phyloP scores from a whole-genome alignment of 2,797 vertebrate genomes.

The Monodelphis domestica region DNA sequence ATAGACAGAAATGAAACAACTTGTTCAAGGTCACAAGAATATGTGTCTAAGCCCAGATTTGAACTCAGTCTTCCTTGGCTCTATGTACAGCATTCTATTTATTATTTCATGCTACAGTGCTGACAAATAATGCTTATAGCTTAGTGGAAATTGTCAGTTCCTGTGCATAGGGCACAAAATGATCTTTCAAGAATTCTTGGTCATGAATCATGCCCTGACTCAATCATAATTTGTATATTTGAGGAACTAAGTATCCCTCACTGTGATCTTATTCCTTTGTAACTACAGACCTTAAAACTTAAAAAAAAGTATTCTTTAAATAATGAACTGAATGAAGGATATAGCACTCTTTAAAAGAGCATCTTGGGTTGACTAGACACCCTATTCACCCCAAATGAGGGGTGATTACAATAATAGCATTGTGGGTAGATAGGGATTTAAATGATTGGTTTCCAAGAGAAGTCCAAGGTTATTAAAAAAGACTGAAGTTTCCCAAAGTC shows the following conservation, averaged over 20 bases:
- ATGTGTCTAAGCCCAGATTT: background rate
- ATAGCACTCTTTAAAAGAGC: background rate
- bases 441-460: background rate
- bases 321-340: background rate
- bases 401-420: background rate
- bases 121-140: background rate
- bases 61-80: background rate
- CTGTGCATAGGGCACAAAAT: too few species aligned
- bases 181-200: background rate
- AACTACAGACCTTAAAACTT: background rate
- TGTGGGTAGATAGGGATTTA: background rate
- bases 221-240: background rate
- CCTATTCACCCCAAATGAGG: background rate
- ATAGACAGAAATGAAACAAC: background rate
- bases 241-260: background rate
- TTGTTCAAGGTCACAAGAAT: background rate
- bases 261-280: background rate
- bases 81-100: background rate
- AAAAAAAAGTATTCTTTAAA: background rate
- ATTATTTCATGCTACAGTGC: background rate
- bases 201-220: background rate
- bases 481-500: background rate
- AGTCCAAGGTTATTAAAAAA: background rate
- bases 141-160: background rate
- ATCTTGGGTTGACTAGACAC: background rate